Evolutionary conservation across 2,888 invertebrate species (phyloP).

Genomic region (Electrophaes corylata): DNA sequence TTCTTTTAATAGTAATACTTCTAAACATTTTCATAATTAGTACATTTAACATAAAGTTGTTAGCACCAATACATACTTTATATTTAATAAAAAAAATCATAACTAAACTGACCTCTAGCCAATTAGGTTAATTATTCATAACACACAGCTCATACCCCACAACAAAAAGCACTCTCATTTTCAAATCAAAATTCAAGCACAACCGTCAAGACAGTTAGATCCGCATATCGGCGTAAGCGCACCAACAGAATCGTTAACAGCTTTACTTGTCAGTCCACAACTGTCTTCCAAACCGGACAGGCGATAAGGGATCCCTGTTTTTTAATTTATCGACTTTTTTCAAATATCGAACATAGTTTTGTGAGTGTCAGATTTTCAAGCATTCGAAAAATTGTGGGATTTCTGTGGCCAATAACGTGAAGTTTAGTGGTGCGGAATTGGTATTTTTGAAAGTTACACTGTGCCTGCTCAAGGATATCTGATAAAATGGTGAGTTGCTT

Average conservation of each 20-base stretch:
- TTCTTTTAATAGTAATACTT: too few relatives aligned
- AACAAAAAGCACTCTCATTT: conserved; percentile 71
- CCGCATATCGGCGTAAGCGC: conserved; percentile 65
- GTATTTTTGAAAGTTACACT: conserved; percentile 46
- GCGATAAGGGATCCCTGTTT: conserved; percentile 68
- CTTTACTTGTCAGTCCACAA: conserved; percentile 74
- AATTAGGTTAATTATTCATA: conserved; percentile 25
- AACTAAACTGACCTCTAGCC: background rate
- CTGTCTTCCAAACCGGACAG: conserved; percentile 74
- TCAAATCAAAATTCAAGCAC: conserved; percentile 72
- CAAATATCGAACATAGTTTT: conserved; percentile 41
- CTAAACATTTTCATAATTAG: too few relatives aligned
- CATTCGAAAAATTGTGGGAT: conserved; percentile 44
- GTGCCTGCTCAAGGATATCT: conserved; percentile 49
- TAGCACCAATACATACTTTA: too few relatives aligned
- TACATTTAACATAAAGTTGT: too few relatives aligned
- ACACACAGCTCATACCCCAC: conserved; percentile 12
- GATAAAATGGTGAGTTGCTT: conserved; percentile 73
- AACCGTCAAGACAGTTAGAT: conserved; percentile 78
- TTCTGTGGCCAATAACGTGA: conserved; percentile 46
- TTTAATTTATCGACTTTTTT: conserved; percentile 24
- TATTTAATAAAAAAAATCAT: too few relatives aligned
- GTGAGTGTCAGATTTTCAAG: conserved; percentile 48
- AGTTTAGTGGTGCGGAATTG: conserved; percentile 53
- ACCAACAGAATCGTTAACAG: conserved; percentile 68